phyloP scores from a whole-genome alignment of 1,140 invertebrate species.

The Adelges cooleyi region DNA sequence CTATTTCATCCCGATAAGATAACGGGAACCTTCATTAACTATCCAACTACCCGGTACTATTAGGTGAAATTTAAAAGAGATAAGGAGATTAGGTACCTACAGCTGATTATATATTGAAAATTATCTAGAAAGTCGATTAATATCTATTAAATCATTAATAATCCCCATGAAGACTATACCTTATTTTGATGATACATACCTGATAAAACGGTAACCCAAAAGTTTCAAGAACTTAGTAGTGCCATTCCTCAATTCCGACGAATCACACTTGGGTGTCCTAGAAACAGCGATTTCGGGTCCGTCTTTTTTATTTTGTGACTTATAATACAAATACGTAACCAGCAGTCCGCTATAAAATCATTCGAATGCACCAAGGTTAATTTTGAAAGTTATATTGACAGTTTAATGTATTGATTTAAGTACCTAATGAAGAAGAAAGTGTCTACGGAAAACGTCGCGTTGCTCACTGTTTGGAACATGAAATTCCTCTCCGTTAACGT shows the following conservation, averaged over 20 bases:
- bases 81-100: too few species aligned
- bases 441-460: conserved; percentile 82
- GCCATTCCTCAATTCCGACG: conserved; percentile 37
- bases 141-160: too few species aligned
- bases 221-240: conserved; percentile 45
- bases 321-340: conserved; percentile 58
- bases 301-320: conserved; percentile 28
- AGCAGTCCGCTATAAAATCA: conserved; percentile 54
- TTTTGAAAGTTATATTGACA: not conserved
- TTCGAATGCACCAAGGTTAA: not conserved
- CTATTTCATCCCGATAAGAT: too few species aligned
- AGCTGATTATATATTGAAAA: too few species aligned
- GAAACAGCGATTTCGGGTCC: conserved; percentile 11
- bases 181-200: too few species aligned
- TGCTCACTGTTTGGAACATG: conserved; percentile 71
- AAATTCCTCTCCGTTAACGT: conserved; percentile 64
- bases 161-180: too few species aligned
- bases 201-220: conserved; percentile 53
- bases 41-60: too few species aligned
- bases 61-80: too few species aligned
- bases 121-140: too few species aligned
- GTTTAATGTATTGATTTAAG: not conserved
- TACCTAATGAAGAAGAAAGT: conserved; percentile 85
- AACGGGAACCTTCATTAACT: too few species aligned
- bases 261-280: conserved; percentile 4